Percentiles rank a stretch among this genome's conserved stretches.
These are phyloP conservation scores for Trinorchestia longiramus DNA, from an alignment of 1,140 invertebrate species.

Conservation along the genomic window DNA sequence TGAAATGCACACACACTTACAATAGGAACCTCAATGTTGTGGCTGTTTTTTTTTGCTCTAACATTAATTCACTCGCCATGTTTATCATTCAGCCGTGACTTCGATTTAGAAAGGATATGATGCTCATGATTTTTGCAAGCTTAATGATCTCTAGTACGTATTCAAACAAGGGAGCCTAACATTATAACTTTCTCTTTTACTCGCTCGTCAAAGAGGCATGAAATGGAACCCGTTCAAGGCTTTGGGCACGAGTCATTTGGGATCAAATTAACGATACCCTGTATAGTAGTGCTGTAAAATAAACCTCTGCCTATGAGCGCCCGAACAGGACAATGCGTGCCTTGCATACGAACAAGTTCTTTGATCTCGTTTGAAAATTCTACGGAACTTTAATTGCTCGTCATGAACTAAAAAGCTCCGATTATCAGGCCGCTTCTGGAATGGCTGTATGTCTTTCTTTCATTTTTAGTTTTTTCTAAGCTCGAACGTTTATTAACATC, in stretches of 20 bases:
- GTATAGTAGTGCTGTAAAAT: neutral
- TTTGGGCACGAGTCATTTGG: conserved; percentile 2
- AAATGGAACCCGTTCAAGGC: conserved; percentile 15
- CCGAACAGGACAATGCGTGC: conserved; percentile 14
- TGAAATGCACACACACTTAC: neutral
- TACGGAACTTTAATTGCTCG: conserved; percentile 22
- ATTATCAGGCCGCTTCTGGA: neutral
- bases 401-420: neutral
- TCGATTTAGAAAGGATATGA: neutral
- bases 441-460: neutral
- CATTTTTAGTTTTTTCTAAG: neutral
- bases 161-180: neutral
- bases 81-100: neutral
- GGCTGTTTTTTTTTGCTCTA: neutral
- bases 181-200: neutral
- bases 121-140: neutral
- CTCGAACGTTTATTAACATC: neutral
- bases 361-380: conserved; percentile 5
- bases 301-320: neutral
- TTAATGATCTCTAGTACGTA: neutral
- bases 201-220: conserved; percentile 26
- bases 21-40: neutral
- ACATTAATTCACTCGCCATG: neutral
- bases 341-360: conserved; percentile 41
- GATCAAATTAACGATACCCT: conserved; percentile 1